A percentile compares a stretch with the other conserved stretches of the same genome.
Evolutionary conservation across 2,797 vertebrate species (phyloP).

Genomic region (Mallotus villosus): DNA sequence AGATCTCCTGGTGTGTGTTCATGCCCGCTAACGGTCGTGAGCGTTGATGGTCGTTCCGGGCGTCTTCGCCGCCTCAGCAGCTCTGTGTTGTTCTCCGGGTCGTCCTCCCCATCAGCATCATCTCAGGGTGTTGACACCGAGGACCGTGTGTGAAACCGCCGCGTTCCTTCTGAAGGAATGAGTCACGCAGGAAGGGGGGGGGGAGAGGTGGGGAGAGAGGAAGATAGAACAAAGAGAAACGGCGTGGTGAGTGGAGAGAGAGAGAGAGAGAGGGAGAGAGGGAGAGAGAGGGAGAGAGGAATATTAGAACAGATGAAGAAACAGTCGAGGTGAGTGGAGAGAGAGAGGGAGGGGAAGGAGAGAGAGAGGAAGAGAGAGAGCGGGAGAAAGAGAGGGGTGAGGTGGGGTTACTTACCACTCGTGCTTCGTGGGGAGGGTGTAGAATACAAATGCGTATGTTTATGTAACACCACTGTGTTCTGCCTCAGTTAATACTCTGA

Average conservation of each 20-base stretch:
- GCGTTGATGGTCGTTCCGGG: too few species aligned
- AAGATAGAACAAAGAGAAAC: background rate
- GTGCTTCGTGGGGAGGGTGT: background rate
- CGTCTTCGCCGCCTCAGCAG: too few species aligned
- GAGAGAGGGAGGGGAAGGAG: conserved; percentile 33
- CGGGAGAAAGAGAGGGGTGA: conserved; percentile 2
- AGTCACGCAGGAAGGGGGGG: background rate
- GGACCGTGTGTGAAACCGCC: too few species aligned
- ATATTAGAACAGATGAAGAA: background rate
- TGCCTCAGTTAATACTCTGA: too few species aligned
- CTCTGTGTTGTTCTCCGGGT: too few species aligned
- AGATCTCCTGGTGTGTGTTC: too few species aligned
- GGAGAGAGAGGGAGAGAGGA: background rate
- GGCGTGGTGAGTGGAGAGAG: background rate
- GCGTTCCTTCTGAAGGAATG: too few species aligned
- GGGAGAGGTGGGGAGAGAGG: too few species aligned
- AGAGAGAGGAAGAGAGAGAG: conserved; percentile 3
- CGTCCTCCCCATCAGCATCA: background rate
- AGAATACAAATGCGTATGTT: background rate
- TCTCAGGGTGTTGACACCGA: too few species aligned
- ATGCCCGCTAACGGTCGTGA: too few species aligned
- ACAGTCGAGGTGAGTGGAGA: background rate
- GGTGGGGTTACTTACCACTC: background rate
- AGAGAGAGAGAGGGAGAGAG: background rate
- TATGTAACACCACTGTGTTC: too few species aligned